phyloP scores from a whole-genome alignment of 2,797 vertebrate genomes.

The Neomorphus geoffroyi region DNA sequence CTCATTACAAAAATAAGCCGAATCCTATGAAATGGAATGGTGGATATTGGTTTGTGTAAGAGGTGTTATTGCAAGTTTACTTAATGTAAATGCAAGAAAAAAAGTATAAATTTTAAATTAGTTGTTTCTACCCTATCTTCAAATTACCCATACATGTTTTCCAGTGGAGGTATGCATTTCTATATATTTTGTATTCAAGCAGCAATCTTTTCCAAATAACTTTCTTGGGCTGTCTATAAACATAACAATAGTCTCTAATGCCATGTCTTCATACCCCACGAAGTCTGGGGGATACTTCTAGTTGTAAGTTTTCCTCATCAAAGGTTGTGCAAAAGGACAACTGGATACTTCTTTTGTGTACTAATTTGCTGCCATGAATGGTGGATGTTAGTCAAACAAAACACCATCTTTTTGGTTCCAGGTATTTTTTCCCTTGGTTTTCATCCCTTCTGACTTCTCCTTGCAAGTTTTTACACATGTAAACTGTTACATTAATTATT shows the following conservation, averaged over 20 bases:
- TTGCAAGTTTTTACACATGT: background rate
- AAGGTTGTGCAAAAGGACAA: background rate
- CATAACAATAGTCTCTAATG: background rate
- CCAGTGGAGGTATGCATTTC: background rate
- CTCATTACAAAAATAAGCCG: background rate
- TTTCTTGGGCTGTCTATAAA: background rate
- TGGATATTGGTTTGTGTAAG: background rate
- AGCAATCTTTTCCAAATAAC: background rate
- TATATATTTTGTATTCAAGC: background rate
- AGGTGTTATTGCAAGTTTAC: background rate
- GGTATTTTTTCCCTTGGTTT: background rate
- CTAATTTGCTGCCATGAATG: background rate
- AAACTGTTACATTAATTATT: background rate
- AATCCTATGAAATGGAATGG: background rate
- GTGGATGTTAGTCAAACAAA: background rate
- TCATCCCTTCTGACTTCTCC: background rate
- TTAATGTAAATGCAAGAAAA: background rate
- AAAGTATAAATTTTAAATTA: background rate
- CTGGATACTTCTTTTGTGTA: background rate
- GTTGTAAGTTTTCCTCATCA: background rate
- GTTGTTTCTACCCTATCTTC: background rate
- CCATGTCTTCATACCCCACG: background rate
- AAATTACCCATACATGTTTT: background rate
- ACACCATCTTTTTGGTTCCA: background rate
- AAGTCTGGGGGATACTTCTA: fast-evolving